Evolutionary conservation across 2,888 invertebrate genomes (phyloP).

Genomic region (Hemaris fuciformis): DNA sequence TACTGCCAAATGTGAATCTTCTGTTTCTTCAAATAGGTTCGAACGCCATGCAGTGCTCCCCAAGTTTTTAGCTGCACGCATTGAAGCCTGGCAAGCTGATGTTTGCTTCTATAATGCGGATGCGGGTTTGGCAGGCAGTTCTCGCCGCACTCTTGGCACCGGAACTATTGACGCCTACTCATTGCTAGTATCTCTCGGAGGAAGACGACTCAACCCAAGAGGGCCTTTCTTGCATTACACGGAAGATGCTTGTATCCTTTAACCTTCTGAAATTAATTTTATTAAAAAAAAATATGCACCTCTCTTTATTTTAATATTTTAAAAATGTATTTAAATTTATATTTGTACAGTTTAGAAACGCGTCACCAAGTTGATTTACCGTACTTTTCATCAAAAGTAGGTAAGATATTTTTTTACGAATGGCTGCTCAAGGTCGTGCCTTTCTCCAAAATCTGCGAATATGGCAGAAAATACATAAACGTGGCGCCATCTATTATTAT

Average conservation of each 20-base stretch:
- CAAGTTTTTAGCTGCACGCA: slow-evolving; percentile 91
- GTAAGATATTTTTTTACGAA: slow-evolving; percentile 1
- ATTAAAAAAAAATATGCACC: neutral
- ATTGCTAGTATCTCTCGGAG: slow-evolving; percentile 94
- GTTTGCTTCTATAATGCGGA: slow-evolving; percentile 97
- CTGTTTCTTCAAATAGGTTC: slow-evolving; percentile 80
- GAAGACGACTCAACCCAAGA: slow-evolving; percentile 87
- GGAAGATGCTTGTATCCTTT: slow-evolving; percentile 97
- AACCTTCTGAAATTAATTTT: neutral
- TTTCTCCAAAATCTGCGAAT: slow-evolving; percentile 2
- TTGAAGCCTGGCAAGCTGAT: slow-evolving; percentile 92
- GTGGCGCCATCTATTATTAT: neutral
- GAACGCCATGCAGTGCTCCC: slow-evolving; percentile 98
- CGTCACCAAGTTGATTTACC: neutral
- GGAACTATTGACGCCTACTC: slow-evolving; percentile 92
- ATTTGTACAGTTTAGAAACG: neutral
- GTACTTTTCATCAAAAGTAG: neutral
- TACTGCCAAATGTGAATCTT: neutral
- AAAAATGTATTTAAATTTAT: neutral
- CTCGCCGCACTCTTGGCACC: slow-evolving; percentile 90
- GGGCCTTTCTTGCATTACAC: slow-evolving; percentile 91
- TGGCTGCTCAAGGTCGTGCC: neutral
- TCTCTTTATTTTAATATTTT: too few species aligned
- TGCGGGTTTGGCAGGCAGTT: slow-evolving; percentile 91
- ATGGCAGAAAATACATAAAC: neutral